Evolutionary conservation across 1,140 invertebrate species (phyloP), one percentile per base, ranked within the genome.

Genomic region (Hestina assimilis): DNA sequence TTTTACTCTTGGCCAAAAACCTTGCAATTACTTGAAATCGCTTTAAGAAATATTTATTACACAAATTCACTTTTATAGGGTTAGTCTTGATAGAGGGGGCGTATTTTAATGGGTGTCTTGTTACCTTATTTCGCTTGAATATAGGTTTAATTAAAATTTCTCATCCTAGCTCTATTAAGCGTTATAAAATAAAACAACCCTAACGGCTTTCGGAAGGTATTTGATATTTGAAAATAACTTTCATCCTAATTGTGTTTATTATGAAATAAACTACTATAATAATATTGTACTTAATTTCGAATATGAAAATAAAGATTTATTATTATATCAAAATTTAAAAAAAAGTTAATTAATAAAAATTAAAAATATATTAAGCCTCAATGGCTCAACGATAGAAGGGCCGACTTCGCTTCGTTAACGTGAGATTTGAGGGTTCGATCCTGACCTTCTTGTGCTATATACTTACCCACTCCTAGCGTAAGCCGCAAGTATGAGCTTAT

Each of bases 11-110:
- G 43, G 60, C 63, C 62, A 51, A 56, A 72, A 76, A 76, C 72
- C 64, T 59, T 57, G 54, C 63, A 63, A 71, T 76, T 72, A 57
- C 50, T 71, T 56, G 59, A 71, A 59, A 63, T 57, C 54, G 66
- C 61, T 56, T 68, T 79, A 54, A 69, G 69, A 63, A 64, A 73
- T 79, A 79, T 79, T 79, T 79, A 77, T 79, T 70, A 57, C 62
- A 72, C 64, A 62, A 70, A 74, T 69, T 47, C 56, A 53, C 55
- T 69, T 69, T 75, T 58, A 68, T 67, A 71, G 69, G 60, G 65
- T 66, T 66, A 46, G 59, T 26, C 45, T 24, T 26, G 66, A 48
- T 40, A 63, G 65, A 56, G 43, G 26, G 38, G 64, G 46, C 51
- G 61, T 71, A 66, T 72, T 69, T 78, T 78, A 76, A 76, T 72